Evolutionary conservation across 2,888 invertebrate species (phyloP), one percentile per base, ranked within the genome.

Genomic region (Luffia ferchaultella): DNA sequence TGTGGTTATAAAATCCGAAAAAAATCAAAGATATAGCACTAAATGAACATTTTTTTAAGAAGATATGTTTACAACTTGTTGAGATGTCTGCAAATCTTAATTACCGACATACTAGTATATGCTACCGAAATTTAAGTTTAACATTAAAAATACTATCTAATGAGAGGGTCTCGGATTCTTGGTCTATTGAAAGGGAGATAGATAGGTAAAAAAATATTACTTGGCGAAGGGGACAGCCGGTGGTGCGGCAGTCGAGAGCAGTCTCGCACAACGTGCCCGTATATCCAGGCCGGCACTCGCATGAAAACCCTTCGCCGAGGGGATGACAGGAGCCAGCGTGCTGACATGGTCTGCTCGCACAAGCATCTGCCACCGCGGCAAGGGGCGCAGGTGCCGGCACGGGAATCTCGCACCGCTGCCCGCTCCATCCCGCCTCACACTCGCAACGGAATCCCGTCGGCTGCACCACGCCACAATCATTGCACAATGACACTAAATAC

Each of bases 381-480:
- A 57, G 83, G 76, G n/a, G 68, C 63, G 52, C 88, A 87, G 49
- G 83, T 1, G 88, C 89, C 55, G 84, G 72, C 54, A 83, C 67
- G 57, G 83, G 74, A 55, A 77, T 63, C 58, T 87, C 83, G 67
- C 88, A 88, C 59, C 86, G 83, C 43, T 72, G 64, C 47, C 91
- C 90, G 52, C 85, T 73, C 88, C 90, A 93, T 54, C 92, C 92
- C 53, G 84, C 66, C 67, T 87, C 85, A 67, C 93, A 93, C 60
- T 86, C 86, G 83, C 93, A 93, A 62, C 85, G 86, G 78, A 87
- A 89, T 0, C 79, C 77, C 40, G 56, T 61, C 49, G 67, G 55
- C 79, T 78, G 62, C 1, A 16, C 16, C 30, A 30, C 3, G 30
- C 30, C 5, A 30, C 30, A 30, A n/a, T n/a, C n/a, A n/a, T n/a